Evolutionary conservation across 1,140 invertebrate species (phyloP).

Genomic region (Pomacea maculata): DNA sequence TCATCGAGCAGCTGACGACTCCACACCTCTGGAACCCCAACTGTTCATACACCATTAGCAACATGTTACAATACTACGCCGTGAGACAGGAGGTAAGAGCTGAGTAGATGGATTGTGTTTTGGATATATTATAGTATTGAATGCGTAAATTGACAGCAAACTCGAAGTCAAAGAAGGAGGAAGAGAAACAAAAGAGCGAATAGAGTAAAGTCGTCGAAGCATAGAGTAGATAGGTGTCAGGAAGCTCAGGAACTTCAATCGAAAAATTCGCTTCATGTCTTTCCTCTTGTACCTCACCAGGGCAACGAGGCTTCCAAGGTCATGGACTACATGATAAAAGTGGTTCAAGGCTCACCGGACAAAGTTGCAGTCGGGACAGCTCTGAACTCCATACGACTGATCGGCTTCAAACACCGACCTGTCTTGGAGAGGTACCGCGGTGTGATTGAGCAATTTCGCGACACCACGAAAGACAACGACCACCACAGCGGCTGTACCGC

Average conservation of each 20-base stretch:
- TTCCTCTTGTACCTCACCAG: neutral
- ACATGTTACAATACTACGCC: constrained; percentile 13
- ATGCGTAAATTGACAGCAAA: too few relatives aligned
- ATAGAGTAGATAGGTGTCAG: too few relatives aligned
- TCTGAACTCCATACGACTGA: constrained; percentile 13
- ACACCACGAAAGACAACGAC: constrained; percentile 8
- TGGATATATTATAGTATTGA: too few relatives aligned
- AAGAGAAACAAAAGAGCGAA: too few relatives aligned
- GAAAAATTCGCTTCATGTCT: too few relatives aligned
- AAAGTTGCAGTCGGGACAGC: constrained; percentile 3
- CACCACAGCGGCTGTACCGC: neutral
- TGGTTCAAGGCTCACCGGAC: constrained; percentile 1
- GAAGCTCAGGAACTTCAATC: too few relatives aligned
- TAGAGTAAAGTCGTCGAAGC: too few relatives aligned
- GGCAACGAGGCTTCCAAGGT: neutral
- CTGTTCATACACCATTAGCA: neutral
- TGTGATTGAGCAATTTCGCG: constrained; percentile 7
- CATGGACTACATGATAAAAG: constrained; percentile 8
- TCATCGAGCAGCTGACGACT: constrained; percentile 17
- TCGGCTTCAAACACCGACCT: constrained; percentile 24
- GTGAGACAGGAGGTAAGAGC: constrained; percentile 19
- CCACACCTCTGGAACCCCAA: constrained; percentile 1
- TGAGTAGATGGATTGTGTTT: too few relatives aligned
- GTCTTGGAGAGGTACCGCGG: constrained; percentile 4
- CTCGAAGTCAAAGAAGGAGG: too few relatives aligned